Conservation (phyloP, 2,797 vertebrate species). For the Liasis olivaceus region DNA sequence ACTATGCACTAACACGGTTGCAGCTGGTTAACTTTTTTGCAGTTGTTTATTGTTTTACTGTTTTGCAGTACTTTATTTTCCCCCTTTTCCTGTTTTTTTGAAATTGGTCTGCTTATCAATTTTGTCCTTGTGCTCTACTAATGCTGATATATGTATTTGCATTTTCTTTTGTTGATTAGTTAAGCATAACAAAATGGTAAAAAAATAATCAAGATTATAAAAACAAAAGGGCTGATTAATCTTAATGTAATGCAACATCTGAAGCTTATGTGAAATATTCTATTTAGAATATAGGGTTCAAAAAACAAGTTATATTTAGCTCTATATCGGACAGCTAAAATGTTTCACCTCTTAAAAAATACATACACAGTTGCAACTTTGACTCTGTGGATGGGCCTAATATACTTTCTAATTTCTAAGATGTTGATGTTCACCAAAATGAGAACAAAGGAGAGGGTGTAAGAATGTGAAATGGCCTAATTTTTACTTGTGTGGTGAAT, state of each 20-base stretch:
- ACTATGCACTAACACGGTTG: not conserved
- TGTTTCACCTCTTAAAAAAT: not conserved
- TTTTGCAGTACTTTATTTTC: not conserved
- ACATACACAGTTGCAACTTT: not conserved
- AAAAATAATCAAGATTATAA: not conserved
- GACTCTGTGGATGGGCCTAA: not conserved
- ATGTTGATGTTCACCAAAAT: not conserved
- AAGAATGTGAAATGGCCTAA: not conserved
- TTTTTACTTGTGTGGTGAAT: not conserved
- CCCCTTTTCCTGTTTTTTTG: not conserved
- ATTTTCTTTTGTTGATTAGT: not conserved
- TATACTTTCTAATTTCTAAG: not conserved
- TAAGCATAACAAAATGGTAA: not conserved
- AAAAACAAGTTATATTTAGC: not conserved
- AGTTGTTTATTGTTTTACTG: not conserved
- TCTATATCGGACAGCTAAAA: not conserved
- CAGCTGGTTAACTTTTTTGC: not conserved
- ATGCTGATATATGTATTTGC: not conserved
- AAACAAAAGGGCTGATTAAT: not conserved
- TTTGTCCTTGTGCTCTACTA: not conserved
- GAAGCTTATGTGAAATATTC: not conserved
- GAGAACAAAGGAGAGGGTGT: not conserved
- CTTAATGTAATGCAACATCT: not conserved
- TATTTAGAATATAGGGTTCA: not conserved
- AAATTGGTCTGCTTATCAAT: not conserved